A percentile compares a stretch with the other conserved stretches of the same genome.
Conservation (phyloP, 2,888 invertebrate species). For the Myopa tessellatipennis region DNA sequence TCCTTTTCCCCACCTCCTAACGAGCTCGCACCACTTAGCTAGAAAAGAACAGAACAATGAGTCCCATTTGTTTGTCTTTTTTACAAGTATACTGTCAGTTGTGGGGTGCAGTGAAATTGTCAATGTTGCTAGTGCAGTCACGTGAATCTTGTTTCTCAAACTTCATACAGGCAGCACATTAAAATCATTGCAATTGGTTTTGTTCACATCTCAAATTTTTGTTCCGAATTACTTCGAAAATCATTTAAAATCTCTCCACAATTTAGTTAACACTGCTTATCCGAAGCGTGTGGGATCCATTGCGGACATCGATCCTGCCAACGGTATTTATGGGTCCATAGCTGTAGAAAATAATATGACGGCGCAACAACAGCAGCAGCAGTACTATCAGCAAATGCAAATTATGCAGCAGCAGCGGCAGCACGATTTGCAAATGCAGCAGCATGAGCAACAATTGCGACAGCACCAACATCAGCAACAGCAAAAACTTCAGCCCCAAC, state of each 20-base stretch:
- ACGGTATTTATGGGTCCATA: slow-evolving; percentile 83
- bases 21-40: neutral
- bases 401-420: slow-evolving; percentile 47
- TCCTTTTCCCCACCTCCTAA: neutral
- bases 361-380: slow-evolving; percentile 63
- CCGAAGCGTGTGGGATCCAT: slow-evolving; percentile 87
- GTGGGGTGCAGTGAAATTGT: too few species aligned
- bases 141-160: too few species aligned
- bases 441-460: slow-evolving; percentile 47
- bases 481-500: slow-evolving; percentile 47
- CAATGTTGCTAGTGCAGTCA: too few species aligned
- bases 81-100: too few species aligned
- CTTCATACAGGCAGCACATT: too few species aligned
- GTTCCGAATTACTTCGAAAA: too few species aligned
- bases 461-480: slow-evolving; percentile 52
- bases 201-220: too few species aligned
- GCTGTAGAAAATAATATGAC: slow-evolving; percentile 65
- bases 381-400: slow-evolving; percentile 49
- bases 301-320: slow-evolving; percentile 94
- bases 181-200: too few species aligned
- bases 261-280: slow-evolving; percentile 67
- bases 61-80: too few species aligned
- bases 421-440: slow-evolving; percentile 45
- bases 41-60: too few species aligned
- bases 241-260: too few species aligned